Evolutionary conservation across 2,113 vertebrate species (phyloP), one percentile per base, ranked within the genome.

Genomic region (Orycteropus afer): DNA sequence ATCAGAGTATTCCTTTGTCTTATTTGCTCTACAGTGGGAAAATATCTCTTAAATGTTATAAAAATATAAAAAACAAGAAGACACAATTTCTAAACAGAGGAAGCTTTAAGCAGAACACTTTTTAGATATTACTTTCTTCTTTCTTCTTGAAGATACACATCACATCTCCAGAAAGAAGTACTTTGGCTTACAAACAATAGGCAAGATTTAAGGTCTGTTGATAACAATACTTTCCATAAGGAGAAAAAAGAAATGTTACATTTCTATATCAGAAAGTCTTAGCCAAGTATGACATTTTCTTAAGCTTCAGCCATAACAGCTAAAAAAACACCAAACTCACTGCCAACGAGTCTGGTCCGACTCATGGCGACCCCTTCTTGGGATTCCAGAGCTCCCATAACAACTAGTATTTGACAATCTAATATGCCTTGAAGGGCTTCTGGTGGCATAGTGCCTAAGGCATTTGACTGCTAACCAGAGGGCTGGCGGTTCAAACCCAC

Each of bases 1-100:
- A 11, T 63, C 61, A 63, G 3, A 32, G 9, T 47, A 87, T 74
- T 47, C 17, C 32, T 67, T 87, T 86, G 32, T 27, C 67, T 89
- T 73, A 89, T 73, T 92, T 69, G 10, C 10, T 40, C 32, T 27
- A 45, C 27, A 73, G 82, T 77, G 59, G 20, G 5, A 95, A 92
- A 67, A 32, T 71, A 42, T 34, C 25, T 63, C 4, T 8, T 32
- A 91, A 14, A 57, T 87, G 78, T 93, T 51, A 69, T 57, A n/a
- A 86, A 67, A 80, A 51, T 89, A 45, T 67, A 67, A 78, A 91
- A 53, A 71, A 9, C 51, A 90, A 90, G 42, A 4, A 53, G n/a
- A 37, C 5, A 83, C 37, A 18, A 92, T 78, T 94, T 94, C n/a
- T 89, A 86, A 86, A 92, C 29, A 86, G 49, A 67, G 51, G 13